Base-by-base conservation (phyloP, 1,140 invertebrate genomes). In the Drosophila pseudoobscura region DNA sequence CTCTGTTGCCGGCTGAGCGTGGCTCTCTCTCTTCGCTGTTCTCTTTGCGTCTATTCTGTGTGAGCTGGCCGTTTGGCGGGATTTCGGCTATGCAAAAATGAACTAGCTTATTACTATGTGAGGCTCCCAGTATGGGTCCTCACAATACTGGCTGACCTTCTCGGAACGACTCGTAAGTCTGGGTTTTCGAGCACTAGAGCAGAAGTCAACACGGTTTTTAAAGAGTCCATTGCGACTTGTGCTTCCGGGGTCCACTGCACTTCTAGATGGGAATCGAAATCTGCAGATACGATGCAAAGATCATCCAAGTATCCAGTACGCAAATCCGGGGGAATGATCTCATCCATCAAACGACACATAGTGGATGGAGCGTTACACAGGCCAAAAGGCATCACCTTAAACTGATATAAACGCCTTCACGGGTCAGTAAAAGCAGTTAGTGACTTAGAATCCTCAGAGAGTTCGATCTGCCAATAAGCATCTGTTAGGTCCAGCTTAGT, bases 351-450 rank as follows among this genome's bases (percentile, higher is more conserved):
- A n/a, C 63, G 45, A 9, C 54, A 66, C 57, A 74, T 60, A 3
- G 70, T 66, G 6, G 64, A 64, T 0, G 61, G 56, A 24, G 57
- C 57, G 20, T 68, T 68, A 39, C 64, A 68, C 7, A 55, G 24
- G 6, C 65, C 65, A 51, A 69, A 69, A 46, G 60, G 55, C 68
- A 64, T 46, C 1, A 46, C 45, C 45, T 15, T 46, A 53, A 91
- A 51, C 83, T 91, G 8, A 74, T 80, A 49, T 78, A 47, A 15
- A 60, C 79, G 31, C 82, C 88, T 9, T 75, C 71, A 52, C 87
- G 78, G 68, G 3, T 69, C 69, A 2, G 73, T 75, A 57, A 92
- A 92, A 0, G 90, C 92, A 0, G 92, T 92, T 55, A 92, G 92
- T 1, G 75, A 59, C 39, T 56, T 58, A n/a, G 60, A 61, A 13